phyloP scores from a whole-genome alignment of 2,888 invertebrate species.

The Drosophila ezoana region DNA sequence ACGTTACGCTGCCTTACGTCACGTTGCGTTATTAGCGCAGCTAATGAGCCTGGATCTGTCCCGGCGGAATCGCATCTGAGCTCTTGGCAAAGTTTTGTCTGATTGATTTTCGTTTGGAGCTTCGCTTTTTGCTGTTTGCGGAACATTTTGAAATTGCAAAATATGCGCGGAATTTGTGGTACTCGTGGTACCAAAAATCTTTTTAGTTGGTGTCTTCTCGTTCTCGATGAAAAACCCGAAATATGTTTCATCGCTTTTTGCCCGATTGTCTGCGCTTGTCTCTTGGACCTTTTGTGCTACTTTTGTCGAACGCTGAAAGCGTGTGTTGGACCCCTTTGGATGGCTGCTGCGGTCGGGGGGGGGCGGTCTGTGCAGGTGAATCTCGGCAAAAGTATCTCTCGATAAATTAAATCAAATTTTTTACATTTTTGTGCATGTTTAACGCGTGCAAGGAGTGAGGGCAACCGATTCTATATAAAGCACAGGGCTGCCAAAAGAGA shows the following conservation, averaged over 20 bases:
- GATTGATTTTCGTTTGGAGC: slow-evolving; percentile 43
- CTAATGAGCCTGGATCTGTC: slow-evolving; percentile 36
- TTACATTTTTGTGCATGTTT: slow-evolving; percentile 67
- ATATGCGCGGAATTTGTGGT: slow-evolving; percentile 73
- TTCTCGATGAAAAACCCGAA: slow-evolving; percentile 48
- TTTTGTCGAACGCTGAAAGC: slow-evolving; percentile 61
- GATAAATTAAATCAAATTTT: slow-evolving; percentile 76
- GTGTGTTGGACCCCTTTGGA: slow-evolving; percentile 23
- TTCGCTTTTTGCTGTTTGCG: slow-evolving; percentile 15
- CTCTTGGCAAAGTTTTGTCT: slow-evolving; percentile 23
- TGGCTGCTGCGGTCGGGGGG: neutral
- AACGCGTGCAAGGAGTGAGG: slow-evolving; percentile 70
- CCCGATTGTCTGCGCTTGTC: slow-evolving; percentile 44
- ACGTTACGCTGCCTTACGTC: slow-evolving; percentile 2
- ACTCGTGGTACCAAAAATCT: slow-evolving; percentile 63
- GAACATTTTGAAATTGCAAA: slow-evolving; percentile 64
- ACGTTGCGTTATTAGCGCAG: slow-evolving; percentile 10
- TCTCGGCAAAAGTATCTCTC: slow-evolving; percentile 53
- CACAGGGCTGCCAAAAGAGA: neutral
- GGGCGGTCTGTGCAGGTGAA: slow-evolving; percentile 42
- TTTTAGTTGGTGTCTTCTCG: slow-evolving; percentile 42
- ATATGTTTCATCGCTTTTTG: slow-evolving; percentile 62
- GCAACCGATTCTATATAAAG: slow-evolving; percentile 13
- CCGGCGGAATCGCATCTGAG: neutral
- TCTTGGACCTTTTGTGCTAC: slow-evolving; percentile 29